Evolutionary conservation across 1,140 invertebrate genomes (phyloP), one percentile per base, ranked within the genome.

Genomic region (Himalopsyche phryganea): DNA sequence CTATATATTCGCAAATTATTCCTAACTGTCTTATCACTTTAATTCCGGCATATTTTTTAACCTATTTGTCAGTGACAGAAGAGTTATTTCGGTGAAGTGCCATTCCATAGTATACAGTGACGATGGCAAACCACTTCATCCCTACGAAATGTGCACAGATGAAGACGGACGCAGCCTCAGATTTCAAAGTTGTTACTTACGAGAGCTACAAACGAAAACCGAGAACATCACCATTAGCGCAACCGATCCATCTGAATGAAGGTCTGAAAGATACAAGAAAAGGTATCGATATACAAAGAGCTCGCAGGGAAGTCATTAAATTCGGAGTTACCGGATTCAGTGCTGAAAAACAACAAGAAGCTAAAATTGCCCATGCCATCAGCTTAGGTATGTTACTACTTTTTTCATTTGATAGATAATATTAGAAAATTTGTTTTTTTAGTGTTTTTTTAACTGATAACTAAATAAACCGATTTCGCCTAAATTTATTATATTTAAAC

Each of bases 281-380:
- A 40, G 61, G 61, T 6, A 64, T 81, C 17, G 79, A 83, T 57
- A 84, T 86, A 60, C 83, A 83, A 42, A 77, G 68, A 50, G 71
- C 77, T 0, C 76, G 81, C 49, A 75, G 81, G 66, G 85, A 88
- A 62, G 72, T 88, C 5, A 75, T 86, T 32, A 85, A 83, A 58
- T 85, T 87, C 67, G 84, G 81, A 44, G 83, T 83, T 61, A 78
- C 79, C 45, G 83, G 83, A 41, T 78, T 85, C 10, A 70, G 79
- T 13, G 71, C 75, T n/a, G 66, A 70, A 33, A 79, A 81, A 52
- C 81, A 83, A 58, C 70, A 74, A 38, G 71, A 81, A 70, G 81
- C 82, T 48, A 81, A 84, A 68, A 71, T 82, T 17, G 79, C 78
- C 17, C 70, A 85, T 15, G 76, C 82, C 7, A 72, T 87, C 18